Percentiles rank a stretch among this genome's conserved stretches.
phyloP scores from a whole-genome alignment of 2,113 vertebrate genomes.

The Epinephelus moara region DNA sequence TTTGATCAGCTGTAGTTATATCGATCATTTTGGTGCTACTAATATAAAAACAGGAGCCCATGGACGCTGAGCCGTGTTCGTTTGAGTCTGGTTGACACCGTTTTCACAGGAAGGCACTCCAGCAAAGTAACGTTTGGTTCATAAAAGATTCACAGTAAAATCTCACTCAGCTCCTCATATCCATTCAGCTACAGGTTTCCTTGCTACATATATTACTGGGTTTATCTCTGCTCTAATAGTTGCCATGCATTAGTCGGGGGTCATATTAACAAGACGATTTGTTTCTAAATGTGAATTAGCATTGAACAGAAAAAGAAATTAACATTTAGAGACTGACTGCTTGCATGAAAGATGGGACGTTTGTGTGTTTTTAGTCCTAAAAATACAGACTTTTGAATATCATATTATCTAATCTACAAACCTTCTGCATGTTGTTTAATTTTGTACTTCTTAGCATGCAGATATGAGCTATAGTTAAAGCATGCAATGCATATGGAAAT shows the following conservation, averaged over 20 bases:
- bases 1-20: neutral
- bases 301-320: neutral
- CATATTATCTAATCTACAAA: neutral
- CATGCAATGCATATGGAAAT: constrained; percentile 48
- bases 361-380: neutral
- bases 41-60: constrained; percentile 16
- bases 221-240: constrained; percentile 26
- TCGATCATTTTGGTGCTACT: neutral
- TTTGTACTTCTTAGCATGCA: constrained; percentile 50
- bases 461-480: constrained; percentile 36
- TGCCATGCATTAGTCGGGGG: constrained; percentile 13
- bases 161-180: constrained; percentile 18
- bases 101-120: constrained; percentile 75
- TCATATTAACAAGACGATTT: constrained; percentile 5
- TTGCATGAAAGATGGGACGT: neutral
- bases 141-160: constrained; percentile 67
- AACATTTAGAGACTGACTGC: neutral
- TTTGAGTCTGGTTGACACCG: constrained; percentile 27
- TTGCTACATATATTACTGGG: constrained; percentile 64
- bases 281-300: constrained; percentile 11
- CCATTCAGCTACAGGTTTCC: constrained; percentile 19
- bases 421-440: neutral
- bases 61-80: constrained; percentile 14
- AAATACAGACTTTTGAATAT: constrained; percentile 31
- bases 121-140: constrained; percentile 66